Conservation (phyloP, 2,888 invertebrate species). For the Drosophila lacicola region DNA sequence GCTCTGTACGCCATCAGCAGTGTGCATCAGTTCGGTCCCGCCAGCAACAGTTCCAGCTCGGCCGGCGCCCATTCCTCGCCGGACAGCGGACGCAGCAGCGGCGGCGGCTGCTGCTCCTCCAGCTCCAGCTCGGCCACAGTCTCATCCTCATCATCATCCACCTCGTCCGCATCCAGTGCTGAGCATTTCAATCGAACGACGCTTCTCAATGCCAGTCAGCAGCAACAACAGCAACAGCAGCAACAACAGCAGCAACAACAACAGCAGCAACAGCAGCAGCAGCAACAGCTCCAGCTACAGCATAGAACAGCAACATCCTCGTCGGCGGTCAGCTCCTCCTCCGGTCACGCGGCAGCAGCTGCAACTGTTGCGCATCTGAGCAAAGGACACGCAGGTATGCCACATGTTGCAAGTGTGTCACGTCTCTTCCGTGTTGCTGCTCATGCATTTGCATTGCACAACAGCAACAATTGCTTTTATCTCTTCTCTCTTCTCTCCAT, state of each 20-base stretch:
- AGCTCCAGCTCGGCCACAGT: conserved; percentile 64
- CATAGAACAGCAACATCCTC: conserved; percentile 41
- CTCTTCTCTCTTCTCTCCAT: conserved; percentile 9
- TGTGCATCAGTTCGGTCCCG: conserved; percentile 83
- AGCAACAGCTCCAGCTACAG: conserved; percentile 39
- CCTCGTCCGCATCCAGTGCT: conserved; percentile 72
- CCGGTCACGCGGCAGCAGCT: conserved; percentile 60
- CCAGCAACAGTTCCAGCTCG: conserved; percentile 72
- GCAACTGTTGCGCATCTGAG: conserved; percentile 76
- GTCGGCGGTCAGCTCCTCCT: conserved; percentile 49
- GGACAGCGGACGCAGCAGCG: conserved; percentile 75
- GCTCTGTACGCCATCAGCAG: conserved; percentile 83
- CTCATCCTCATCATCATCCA: conserved; percentile 69
- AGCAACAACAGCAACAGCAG: conserved; percentile 47
- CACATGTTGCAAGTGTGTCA: conserved; percentile 23
- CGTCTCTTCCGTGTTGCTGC: conserved; percentile 31
- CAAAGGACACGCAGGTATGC: conserved; percentile 74
- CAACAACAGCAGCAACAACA: conserved; percentile 42
- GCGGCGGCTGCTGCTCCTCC: conserved; percentile 72
- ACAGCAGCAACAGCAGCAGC: conserved; percentile 43
- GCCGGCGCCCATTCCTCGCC: conserved; percentile 70
- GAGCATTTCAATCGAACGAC: conserved; percentile 67
- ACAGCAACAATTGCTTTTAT: conserved; percentile 24
- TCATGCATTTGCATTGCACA: conserved; percentile 56
- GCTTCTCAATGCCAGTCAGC: conserved; percentile 58